These are phyloP conservation scores for Ibidorhyncha struthersii DNA, from an alignment of 2,113 vertebrate genomes.

Conservation along the genomic window DNA sequence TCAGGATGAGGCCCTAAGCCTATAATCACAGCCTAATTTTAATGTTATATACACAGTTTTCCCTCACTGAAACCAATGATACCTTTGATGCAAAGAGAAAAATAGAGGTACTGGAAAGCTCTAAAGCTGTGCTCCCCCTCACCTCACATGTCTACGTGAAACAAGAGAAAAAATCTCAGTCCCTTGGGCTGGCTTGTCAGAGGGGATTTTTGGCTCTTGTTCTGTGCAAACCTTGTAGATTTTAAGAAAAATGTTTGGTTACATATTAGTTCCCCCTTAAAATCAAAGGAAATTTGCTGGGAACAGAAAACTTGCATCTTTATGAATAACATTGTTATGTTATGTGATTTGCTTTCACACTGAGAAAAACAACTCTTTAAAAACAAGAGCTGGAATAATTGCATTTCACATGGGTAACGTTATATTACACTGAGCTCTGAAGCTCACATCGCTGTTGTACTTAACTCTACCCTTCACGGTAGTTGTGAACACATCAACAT, in stretches of 20 bases:
- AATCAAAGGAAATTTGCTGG: conserved; percentile 35
- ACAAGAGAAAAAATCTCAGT: neutral
- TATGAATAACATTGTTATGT: neutral
- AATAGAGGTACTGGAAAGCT: neutral
- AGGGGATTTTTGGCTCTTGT: neutral
- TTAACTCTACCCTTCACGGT: conserved; percentile 66
- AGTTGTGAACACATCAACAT: conserved; percentile 63
- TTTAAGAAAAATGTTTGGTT: neutral
- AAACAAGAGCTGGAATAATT: conserved; percentile 72
- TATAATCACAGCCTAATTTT: neutral
- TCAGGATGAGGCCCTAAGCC: neutral
- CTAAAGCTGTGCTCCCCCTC: neutral
- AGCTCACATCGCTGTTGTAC: conserved; percentile 46
- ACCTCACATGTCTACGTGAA: neutral
- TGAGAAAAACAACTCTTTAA: conserved; percentile 66
- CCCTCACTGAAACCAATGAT: neutral
- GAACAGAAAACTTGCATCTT: neutral
- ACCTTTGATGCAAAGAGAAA: neutral
- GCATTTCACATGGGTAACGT: conserved; percentile 64
- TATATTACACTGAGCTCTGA: conserved; percentile 56
- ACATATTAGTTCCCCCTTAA: neutral
- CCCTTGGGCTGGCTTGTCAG: neutral
- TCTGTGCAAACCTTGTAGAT: neutral
- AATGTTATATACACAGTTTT: neutral
- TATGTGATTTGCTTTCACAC: conserved; percentile 20